These are phyloP conservation scores for Hirtodrosophila duncani DNA, from an alignment of 2,888 invertebrate species.

Conservation along the genomic window DNA sequence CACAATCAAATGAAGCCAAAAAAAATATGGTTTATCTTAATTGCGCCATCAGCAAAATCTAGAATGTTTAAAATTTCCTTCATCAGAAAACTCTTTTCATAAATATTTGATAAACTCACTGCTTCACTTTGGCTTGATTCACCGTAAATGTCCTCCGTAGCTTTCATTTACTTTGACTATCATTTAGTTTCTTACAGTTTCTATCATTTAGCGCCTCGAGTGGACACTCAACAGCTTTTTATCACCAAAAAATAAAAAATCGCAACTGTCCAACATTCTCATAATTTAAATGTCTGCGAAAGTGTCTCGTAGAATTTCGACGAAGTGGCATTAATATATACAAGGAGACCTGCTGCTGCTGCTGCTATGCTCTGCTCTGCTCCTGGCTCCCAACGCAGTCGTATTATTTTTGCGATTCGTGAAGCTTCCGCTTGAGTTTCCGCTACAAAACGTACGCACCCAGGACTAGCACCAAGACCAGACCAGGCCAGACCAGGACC, in stretches of 20 bases:
- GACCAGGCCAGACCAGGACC: not conserved
- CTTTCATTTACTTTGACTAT: too few species aligned
- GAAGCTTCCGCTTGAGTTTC: conserved; percentile 56
- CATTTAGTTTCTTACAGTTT: too few species aligned
- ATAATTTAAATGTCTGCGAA: conserved; percentile 32
- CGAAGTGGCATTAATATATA: conserved; percentile 24
- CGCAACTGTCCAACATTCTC: conserved; percentile 1
- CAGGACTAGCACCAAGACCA: conserved; percentile 1
- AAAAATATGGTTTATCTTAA: too few species aligned
- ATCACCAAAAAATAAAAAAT: conserved; percentile 8
- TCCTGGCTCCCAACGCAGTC: too few species aligned
- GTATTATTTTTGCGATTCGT: conserved; percentile 34
- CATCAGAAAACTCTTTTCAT: too few species aligned
- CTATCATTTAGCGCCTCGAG: conserved; percentile 21
- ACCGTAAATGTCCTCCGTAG: too few species aligned
- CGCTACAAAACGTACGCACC: conserved; percentile 28
- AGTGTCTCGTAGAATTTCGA: conserved; percentile 33
- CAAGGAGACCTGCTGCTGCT: conserved; percentile 15
- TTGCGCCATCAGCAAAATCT: too few species aligned
- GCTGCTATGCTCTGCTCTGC: not conserved
- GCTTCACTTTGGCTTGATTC: too few species aligned
- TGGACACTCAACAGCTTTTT: conserved; percentile 22
- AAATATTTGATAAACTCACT: too few species aligned
- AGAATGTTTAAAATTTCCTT: too few species aligned
- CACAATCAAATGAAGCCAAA: too few species aligned